Conservation (phyloP, 2,888 invertebrate genomes). For the Pelosia muscerda region DNA sequence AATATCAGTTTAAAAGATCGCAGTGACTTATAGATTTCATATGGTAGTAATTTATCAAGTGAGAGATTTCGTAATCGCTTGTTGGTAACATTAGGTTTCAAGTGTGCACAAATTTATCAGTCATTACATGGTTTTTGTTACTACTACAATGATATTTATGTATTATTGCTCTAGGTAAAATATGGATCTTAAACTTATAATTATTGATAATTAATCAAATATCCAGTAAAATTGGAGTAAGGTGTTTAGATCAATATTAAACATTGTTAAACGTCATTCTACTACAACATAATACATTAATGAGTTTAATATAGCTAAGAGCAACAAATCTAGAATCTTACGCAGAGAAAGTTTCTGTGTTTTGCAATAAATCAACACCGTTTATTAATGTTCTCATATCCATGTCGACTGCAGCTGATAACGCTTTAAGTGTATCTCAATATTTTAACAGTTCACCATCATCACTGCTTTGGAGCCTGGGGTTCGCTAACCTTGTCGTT, state of each 20-base stretch:
- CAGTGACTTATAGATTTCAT: slow-evolving; percentile 28
- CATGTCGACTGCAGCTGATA: neutral
- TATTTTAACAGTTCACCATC: neutral
- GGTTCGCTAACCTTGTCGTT: too few relatives aligned
- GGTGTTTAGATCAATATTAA: neutral
- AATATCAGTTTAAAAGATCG: slow-evolving; percentile 51
- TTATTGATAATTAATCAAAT: neutral
- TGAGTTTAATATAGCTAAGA: neutral
- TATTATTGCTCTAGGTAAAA: neutral
- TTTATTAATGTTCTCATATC: neutral
- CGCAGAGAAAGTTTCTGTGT: neutral
- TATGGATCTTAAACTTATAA: neutral
- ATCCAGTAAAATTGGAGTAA: too few relatives aligned
- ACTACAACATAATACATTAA: neutral
- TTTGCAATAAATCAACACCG: neutral
- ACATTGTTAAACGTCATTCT: neutral
- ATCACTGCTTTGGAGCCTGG: too few relatives aligned
- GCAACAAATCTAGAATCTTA: neutral
- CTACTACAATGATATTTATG: too few relatives aligned
- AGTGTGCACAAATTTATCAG: slow-evolving; percentile 26
- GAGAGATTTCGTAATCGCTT: slow-evolving; percentile 17
- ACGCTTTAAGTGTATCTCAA: neutral
- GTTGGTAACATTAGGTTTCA: slow-evolving; percentile 36
- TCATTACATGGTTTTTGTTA: neutral
- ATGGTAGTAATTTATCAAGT: slow-evolving; percentile 24